A percentile compares a stretch with the other conserved stretches of the same genome.
Evolutionary conservation across 2,797 vertebrate genomes (phyloP).

Genomic region (Mus spretus): DNA sequence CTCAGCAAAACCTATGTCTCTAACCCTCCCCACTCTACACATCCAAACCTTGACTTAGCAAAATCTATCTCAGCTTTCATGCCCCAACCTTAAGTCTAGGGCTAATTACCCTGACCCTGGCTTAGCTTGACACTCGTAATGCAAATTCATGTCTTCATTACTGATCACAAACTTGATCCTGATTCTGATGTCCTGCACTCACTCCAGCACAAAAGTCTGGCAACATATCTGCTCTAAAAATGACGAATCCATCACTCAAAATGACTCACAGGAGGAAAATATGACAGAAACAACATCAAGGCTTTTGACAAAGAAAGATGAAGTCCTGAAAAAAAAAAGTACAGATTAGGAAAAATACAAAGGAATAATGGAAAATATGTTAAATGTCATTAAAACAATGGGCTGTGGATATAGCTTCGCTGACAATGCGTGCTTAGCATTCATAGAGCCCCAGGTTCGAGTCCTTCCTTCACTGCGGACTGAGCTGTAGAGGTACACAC

Average conservation of each 20-base stretch:
- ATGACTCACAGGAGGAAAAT: conserved; percentile 52
- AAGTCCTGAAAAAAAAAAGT: conserved; percentile 65
- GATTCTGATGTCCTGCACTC: background rate
- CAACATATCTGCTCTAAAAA: background rate
- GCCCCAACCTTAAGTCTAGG: conserved; percentile 16
- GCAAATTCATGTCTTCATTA: conserved; percentile 20
- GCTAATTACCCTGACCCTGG: background rate
- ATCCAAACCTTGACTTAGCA: conserved; percentile 54
- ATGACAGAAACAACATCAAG: conserved; percentile 52
- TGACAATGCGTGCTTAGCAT: background rate
- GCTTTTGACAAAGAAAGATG: conserved; percentile 59
- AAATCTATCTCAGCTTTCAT: background rate
- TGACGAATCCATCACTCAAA: background rate
- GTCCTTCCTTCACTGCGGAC: background rate
- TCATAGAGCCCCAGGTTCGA: conserved; percentile 12
- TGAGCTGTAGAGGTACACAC: background rate
- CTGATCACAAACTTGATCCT: conserved; percentile 9
- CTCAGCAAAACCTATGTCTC: background rate
- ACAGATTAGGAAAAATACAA: conserved; percentile 62
- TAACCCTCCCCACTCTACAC: conserved; percentile 10
- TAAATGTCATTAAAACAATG: conserved; percentile 31
- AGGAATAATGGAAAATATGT: conserved; percentile 44
- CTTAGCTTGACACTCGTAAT: background rate
- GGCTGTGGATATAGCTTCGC: background rate
- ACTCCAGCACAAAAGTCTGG: background rate